Base-by-base conservation (phyloP, 2,113 vertebrate genomes). In the Quiscalus mexicanus region DNA sequence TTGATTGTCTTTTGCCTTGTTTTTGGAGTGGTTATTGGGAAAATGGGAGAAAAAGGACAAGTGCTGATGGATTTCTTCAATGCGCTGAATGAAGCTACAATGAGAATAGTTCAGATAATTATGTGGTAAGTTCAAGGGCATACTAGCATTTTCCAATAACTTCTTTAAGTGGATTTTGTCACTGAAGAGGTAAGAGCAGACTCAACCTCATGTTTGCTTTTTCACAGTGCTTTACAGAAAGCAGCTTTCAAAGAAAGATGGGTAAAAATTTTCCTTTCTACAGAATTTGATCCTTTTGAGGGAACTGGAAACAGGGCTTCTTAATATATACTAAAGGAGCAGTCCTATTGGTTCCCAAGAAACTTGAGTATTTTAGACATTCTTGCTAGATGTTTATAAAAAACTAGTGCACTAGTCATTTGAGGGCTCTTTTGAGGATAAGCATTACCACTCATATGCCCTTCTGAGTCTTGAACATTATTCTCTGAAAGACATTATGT, bases 41-140 rank as follows among this genome's bases (percentile, higher is more conserved):
- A 99, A 96, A 99, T 99, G 99, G 99, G 99, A 37, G 99, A 99
- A 87, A 99, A 98, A 68, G 99, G 99, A 27, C 98, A 98, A 64
- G 98, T 99, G 87, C 98, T 99, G 71, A 96, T 99, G 95, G 99
- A 99, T 56, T 99, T 99, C 70, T 99, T 99, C 88, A 99, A 99
- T n/a, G 99, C 99, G 6, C 84, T 99, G 79, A 99, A 99, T 2
- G 99, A 99, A 52, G 99, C 99, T 49, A 99, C 99, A 47, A 99
- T 99, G 99, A 98, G 98, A 95, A 98, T 99, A 21, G 99, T 99
- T 83, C 99, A 99, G 71, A 99, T 99, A 90, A 99, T 99, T 77
- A 99, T 99, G 99, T 99, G 99, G 99, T 99, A 97, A 97, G 99
- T 97, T 50, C 60, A 81, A 80, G 44, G 27, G 63, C 67, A 74